phyloP scores from a whole-genome alignment of 2,888 invertebrate genomes.

The Carcina quercana region DNA sequence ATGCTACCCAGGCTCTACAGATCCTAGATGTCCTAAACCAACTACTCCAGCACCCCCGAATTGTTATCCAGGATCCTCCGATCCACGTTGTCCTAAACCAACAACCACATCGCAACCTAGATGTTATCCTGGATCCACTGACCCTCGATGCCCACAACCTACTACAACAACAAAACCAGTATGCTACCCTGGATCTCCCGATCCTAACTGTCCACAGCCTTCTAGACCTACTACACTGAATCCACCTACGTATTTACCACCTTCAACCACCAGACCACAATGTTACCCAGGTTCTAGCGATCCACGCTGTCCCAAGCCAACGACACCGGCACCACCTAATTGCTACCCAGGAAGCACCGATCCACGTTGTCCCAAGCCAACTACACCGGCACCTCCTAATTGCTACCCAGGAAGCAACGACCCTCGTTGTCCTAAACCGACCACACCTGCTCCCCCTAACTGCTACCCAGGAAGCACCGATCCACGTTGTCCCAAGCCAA shows the following conservation, averaged over 20 bases:
- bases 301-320: constrained; percentile 28
- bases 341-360: constrained; percentile 21
- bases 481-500: constrained; percentile 23
- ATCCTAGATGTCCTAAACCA: constrained; percentile 25
- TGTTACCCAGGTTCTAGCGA: constrained; percentile 36
- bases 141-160: constrained; percentile 22
- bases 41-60: constrained; percentile 15
- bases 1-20: constrained; percentile 30
- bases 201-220: constrained; percentile 29
- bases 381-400: constrained; percentile 18
- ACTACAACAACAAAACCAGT: constrained; percentile 18
- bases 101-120: constrained; percentile 14
- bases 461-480: constrained; percentile 37
- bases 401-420: constrained; percentile 22
- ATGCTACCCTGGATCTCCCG: constrained; percentile 36
- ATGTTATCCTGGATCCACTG: constrained; percentile 18
- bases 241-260: constrained; percentile 21
- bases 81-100: constrained; percentile 33
- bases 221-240: constrained; percentile 19
- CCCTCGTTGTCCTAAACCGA: constrained; percentile 19
- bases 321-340: constrained; percentile 14
- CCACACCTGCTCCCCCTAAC: constrained; percentile 20
- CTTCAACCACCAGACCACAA: constrained; percentile 11
- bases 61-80: constrained; percentile 21
- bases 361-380: constrained; percentile 25